These are phyloP conservation scores for Apostichopus japonicus DNA, from an alignment of 35 echinoderm and acorn worm genomes.

Conservation along the genomic window DNA sequence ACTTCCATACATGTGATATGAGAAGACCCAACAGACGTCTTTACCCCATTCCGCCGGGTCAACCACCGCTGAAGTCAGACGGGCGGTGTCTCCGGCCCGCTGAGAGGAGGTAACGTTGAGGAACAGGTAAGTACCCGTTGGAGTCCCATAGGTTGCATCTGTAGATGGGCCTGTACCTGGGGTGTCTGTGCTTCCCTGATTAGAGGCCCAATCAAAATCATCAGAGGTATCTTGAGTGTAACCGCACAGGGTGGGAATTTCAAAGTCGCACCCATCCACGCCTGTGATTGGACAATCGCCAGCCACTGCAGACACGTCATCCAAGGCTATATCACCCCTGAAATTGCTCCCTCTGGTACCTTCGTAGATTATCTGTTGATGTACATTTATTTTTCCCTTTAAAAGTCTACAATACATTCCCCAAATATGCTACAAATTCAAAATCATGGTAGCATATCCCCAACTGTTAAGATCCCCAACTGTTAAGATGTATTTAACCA, in stretches of 20 bases:
- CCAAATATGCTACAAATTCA: too few relatives aligned
- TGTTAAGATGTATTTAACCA: too few relatives aligned
- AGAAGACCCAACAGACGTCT: conserved; percentile 66
- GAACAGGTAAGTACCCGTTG: conserved; percentile 28
- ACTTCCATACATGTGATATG: conserved; percentile 87
- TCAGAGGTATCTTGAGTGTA: conserved; percentile 64
- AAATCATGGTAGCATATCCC: too few relatives aligned
- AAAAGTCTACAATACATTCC: too few relatives aligned
- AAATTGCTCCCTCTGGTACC: conserved; percentile 43
- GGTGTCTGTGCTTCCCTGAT: conserved; percentile 55
- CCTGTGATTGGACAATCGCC: conserved; percentile 26
- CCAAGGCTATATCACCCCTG: conserved; percentile 85
- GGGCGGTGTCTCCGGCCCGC: conserved; percentile 2
- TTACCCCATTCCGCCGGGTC: conserved; percentile 30
- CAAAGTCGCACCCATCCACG: conserved; percentile 67
- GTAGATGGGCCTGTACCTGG: conserved; percentile 71
- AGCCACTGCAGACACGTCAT: conserved; percentile 55
- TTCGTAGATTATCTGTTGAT: conserved; percentile 71
- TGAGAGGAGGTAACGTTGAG: neutral
- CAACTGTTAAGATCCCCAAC: too few relatives aligned
- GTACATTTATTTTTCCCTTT: neutral
- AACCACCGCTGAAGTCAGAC: conserved; percentile 44
- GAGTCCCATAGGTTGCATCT: conserved; percentile 73
- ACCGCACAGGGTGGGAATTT: conserved; percentile 58
- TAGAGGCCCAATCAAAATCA: conserved; percentile 79